Evolutionary conservation across 1,140 invertebrate genomes (phyloP).

Genomic region (Trypoxylus dichotomus): DNA sequence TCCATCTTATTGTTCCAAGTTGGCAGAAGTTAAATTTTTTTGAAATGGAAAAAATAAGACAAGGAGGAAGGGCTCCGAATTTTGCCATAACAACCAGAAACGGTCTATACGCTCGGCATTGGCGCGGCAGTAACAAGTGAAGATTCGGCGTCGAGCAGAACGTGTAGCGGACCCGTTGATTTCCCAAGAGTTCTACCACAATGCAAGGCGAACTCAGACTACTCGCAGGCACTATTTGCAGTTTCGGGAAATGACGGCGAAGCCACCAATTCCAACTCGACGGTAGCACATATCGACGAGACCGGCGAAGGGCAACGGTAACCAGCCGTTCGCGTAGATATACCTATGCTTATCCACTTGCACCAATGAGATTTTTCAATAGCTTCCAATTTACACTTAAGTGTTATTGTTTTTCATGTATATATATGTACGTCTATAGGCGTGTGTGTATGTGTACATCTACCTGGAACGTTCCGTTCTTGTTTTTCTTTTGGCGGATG

Average conservation of each 20-base stretch:
- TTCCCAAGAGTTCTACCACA: slow-evolving; percentile 35
- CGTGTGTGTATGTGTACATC: neutral
- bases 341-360: neutral
- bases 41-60: neutral
- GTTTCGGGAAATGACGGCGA: slow-evolving; percentile 35
- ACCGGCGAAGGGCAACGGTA: slow-evolving; percentile 21
- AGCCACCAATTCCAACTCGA: slow-evolving; percentile 35
- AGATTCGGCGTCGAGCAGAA: neutral
- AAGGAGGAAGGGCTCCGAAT: neutral
- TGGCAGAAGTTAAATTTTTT: neutral
- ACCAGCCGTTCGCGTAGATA: neutral
- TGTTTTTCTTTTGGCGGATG: neutral
- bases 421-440: neutral
- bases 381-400: slow-evolving; percentile 43
- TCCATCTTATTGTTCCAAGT: neutral
- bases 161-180: slow-evolving; percentile 34
- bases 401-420: slow-evolving; percentile 30
- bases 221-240: slow-evolving; percentile 35
- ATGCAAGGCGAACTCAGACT: slow-evolving; percentile 29
- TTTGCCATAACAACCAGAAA: neutral
- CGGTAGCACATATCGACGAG: slow-evolving; percentile 33
- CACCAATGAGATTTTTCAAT: slow-evolving; percentile 42
- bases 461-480: neutral
- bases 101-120: neutral
- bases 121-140: slow-evolving; percentile 11